Evolutionary conservation across 2,113 vertebrate species (phyloP).

Genomic region (Varanus salvator): DNA sequence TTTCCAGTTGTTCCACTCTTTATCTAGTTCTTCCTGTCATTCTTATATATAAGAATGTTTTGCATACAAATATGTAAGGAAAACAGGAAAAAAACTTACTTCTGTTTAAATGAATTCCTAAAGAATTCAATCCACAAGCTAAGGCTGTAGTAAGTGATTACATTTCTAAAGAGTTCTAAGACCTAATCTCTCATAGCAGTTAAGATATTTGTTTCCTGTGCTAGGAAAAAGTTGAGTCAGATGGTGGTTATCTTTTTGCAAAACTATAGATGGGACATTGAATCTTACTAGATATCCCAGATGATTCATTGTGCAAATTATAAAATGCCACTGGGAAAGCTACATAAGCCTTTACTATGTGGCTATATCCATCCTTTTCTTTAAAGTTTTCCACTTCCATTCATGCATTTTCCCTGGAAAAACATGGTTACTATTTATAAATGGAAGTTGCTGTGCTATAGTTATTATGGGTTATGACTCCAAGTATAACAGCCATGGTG

Average conservation of each 20-base stretch:
- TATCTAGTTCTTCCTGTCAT: background rate
- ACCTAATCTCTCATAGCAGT: background rate
- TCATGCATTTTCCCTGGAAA: background rate
- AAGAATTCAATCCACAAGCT: background rate
- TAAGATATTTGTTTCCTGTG: background rate
- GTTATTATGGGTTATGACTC: background rate
- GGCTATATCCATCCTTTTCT: background rate
- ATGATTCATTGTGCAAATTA: background rate
- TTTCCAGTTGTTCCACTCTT: background rate
- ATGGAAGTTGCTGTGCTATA: background rate
- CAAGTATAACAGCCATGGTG: background rate
- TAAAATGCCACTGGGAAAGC: background rate
- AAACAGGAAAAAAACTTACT: background rate
- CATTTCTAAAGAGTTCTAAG: background rate
- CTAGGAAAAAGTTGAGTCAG: no score
- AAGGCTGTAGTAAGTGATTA: background rate
- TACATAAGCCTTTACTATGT: background rate
- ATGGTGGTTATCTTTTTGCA: background rate
- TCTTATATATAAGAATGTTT: background rate
- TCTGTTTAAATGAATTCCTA: background rate
- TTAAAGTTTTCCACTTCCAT: background rate
- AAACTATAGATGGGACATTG: background rate
- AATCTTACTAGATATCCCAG: background rate
- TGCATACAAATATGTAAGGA: background rate
- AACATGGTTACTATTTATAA: background rate